Percentiles rank a stretch among this genome's conserved stretches.
These are phyloP conservation scores for Pachyrhynchus sulphureomaculatus DNA, from an alignment of 1,140 invertebrate genomes.

Conservation along the genomic window DNA sequence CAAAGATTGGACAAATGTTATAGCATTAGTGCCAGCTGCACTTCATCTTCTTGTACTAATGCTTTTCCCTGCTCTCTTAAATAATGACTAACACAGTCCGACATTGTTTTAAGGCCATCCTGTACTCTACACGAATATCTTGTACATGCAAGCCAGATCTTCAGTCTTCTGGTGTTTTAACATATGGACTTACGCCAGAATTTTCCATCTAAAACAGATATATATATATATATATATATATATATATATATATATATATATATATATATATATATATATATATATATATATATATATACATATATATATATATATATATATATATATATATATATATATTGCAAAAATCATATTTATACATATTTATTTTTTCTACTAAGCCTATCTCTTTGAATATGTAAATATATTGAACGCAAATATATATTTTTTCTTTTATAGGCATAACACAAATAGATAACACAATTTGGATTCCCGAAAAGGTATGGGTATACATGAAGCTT, in stretches of 20 bases:
- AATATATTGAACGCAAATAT: no score
- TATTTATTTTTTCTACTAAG: no score
- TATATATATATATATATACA: conserved; percentile 66
- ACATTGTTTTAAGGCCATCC: conserved; percentile 91
- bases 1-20: conserved; percentile 92
- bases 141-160: conserved; percentile 97
- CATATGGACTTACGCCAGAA: conserved; percentile 98
- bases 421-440: no score
- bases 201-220: conserved; percentile 86
- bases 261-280: conserved; percentile 99
- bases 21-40: conserved; percentile 86
- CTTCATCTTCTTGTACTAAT: conserved; percentile 89
- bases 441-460: no score
- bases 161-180: conserved; percentile 95
- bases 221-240: no score
- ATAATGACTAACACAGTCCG: conserved; percentile 92
- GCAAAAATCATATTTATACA: no score
- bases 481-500: no score
- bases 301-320: no score
- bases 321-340: background rate
- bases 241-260: no score
- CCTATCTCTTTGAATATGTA: no score
- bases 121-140: conserved; percentile 88
- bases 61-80: conserved; percentile 92
- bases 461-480: no score